Evolutionary conservation across 1,140 invertebrate genomes (phyloP).

Genomic region (Hestina assimilis): DNA sequence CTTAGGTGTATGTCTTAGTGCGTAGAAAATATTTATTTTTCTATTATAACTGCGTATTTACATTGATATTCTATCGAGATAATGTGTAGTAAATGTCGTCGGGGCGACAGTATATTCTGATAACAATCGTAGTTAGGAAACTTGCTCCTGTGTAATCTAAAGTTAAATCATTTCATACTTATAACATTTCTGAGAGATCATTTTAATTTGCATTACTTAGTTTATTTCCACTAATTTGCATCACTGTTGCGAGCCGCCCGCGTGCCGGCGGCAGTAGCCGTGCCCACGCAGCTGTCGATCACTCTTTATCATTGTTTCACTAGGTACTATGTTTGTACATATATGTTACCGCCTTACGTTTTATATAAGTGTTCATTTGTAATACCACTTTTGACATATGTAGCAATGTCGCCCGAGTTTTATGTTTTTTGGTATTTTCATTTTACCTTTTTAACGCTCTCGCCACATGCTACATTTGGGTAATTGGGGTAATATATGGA

Average conservation of each 20-base stretch:
- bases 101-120: constrained; percentile 62
- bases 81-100: constrained; percentile 76
- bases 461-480: constrained; percentile 79
- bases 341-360: constrained; percentile 75
- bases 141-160: constrained; percentile 52
- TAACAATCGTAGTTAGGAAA: constrained; percentile 42
- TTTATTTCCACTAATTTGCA: constrained; percentile 57
- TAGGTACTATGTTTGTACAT: constrained; percentile 73
- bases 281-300: constrained; percentile 58
- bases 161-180: constrained; percentile 60
- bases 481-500: constrained; percentile 81
- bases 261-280: constrained; percentile 40
- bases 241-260: constrained; percentile 32
- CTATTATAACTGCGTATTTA: constrained; percentile 71
- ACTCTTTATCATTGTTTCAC: constrained; percentile 75
- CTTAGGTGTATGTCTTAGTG: constrained; percentile 74
- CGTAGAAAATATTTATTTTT: constrained; percentile 78
- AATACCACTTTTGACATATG: constrained; percentile 80
- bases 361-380: constrained; percentile 79
- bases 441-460: constrained; percentile 67
- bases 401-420: constrained; percentile 76
- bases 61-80: constrained; percentile 75
- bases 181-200: constrained; percentile 56
- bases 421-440: constrained; percentile 69
- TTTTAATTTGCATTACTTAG: constrained; percentile 62